phyloP scores from a whole-genome alignment of 2,888 invertebrate genomes.

The Pachymerium ferrugineum region DNA sequence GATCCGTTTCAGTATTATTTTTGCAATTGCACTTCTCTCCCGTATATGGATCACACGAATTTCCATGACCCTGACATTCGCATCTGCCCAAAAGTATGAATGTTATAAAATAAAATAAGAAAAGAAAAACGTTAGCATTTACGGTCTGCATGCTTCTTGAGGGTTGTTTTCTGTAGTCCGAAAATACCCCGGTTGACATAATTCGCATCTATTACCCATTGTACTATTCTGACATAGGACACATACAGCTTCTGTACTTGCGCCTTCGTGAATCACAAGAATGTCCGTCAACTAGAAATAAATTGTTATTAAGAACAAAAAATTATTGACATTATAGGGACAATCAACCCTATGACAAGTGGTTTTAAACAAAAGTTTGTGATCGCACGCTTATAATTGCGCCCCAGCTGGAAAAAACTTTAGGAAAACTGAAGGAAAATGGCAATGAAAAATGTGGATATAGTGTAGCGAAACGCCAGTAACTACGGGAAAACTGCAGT shows the following conservation, averaged over 20 bases:
- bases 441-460: too few relatives aligned
- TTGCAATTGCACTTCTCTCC: conserved; percentile 91
- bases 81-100: conserved; percentile 54
- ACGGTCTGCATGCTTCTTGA: conserved; percentile 68
- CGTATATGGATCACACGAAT: conserved; percentile 79
- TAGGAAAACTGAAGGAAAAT: too few relatives aligned
- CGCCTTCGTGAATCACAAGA: conserved; percentile 39
- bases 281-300: neutral
- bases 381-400: too few relatives aligned
- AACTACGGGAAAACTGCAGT: too few relatives aligned
- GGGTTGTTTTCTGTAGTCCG: conserved; percentile 60
- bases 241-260: conserved; percentile 65
- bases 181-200: conserved; percentile 65
- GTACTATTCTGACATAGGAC: conserved; percentile 77
- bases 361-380: too few relatives aligned
- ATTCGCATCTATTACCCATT: conserved; percentile 73
- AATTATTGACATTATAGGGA: neutral
- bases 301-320: neutral
- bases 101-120: conserved; percentile 11
- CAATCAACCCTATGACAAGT: too few relatives aligned
- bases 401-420: too few relatives aligned
- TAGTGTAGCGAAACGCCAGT: too few relatives aligned
- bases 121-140: conserved; percentile 45
- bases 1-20: conserved; percentile 84
- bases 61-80: conserved; percentile 91